Percentiles rank a stretch among this genome's conserved stretches.
phyloP scores from a whole-genome alignment of 37 sponge, comb jelly and placozoan genomes.

The Axinella damicornis region DNA sequence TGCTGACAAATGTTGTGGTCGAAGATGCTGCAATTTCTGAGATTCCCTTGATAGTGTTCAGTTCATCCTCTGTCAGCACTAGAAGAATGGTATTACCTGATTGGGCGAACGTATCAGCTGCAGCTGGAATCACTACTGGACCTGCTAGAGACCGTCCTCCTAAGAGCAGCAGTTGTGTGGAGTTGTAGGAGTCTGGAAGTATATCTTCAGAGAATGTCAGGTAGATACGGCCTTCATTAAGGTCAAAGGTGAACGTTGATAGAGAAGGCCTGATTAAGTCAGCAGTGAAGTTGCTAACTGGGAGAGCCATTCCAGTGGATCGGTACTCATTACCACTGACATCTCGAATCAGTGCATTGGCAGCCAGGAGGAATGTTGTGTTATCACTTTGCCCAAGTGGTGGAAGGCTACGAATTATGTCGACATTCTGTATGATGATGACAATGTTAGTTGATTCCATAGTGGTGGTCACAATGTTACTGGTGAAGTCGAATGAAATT shows the following conservation, averaged over 20 bases:
- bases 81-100: neutral
- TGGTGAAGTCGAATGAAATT: slow-evolving; percentile 24
- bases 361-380: slow-evolving; percentile 63
- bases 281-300: slow-evolving; percentile 65
- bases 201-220: slow-evolving; percentile 84
- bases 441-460: slow-evolving; percentile 29
- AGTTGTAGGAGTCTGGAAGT: slow-evolving; percentile 48
- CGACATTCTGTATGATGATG: slow-evolving; percentile 45
- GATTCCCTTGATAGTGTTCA: slow-evolving; percentile 67
- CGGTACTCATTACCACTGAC: slow-evolving; percentile 41
- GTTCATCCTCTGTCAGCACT: slow-evolving; percentile 55
- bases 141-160: slow-evolving; percentile 20
- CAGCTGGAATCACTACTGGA: slow-evolving; percentile 24
- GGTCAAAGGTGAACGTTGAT: slow-evolving; percentile 67
- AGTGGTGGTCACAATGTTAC: slow-evolving; percentile 16
- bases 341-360: slow-evolving; percentile 53
- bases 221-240: slow-evolving; percentile 63
- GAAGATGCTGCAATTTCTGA: slow-evolving; percentile 46
- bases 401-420: slow-evolving; percentile 46
- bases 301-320: slow-evolving; percentile 28
- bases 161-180: slow-evolving; percentile 46
- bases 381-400: slow-evolving; percentile 63
- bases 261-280: slow-evolving; percentile 79
- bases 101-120: slow-evolving; percentile 24
- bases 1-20: slow-evolving; percentile 72